Percentiles rank a stretch among this genome's conserved stretches.
phyloP scores from a whole-genome alignment of 2,797 vertebrate species.

The Pseudochromis fuscus region DNA sequence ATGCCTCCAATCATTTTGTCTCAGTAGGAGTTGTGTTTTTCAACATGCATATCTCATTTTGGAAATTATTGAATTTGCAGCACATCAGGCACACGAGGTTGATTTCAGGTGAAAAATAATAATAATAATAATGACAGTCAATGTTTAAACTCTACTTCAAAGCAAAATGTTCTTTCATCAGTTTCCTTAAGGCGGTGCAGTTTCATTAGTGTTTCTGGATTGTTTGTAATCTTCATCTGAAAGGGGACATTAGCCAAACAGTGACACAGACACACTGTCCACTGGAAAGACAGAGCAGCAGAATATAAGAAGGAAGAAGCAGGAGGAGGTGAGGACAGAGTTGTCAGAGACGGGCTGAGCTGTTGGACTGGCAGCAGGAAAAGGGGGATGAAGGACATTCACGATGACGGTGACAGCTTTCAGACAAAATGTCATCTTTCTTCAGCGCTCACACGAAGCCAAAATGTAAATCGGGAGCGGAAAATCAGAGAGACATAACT shows the following conservation, averaged over 20 bases:
- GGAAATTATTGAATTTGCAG: conserved; percentile 3
- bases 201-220: conserved; percentile 48
- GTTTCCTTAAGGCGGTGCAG: conserved; percentile 5
- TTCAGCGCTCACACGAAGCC: conserved; percentile 17
- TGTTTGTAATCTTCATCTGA: conserved; percentile 39
- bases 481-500: conserved; percentile 44
- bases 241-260: conserved; percentile 30
- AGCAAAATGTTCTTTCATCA: conserved; percentile 35
- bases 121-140: neutral
- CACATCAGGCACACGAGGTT: neutral
- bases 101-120: conserved; percentile 16
- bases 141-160: conserved; percentile 46
- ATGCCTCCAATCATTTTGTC: conserved; percentile 23
- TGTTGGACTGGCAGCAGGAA: conserved; percentile 19
- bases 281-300: neutral
- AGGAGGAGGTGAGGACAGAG: neutral
- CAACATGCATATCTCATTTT: conserved; percentile 19
- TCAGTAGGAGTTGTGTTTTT: conserved; percentile 33
- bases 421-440: conserved; percentile 46
- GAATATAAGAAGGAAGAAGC: neutral
- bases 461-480: conserved; percentile 15
- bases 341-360: neutral
- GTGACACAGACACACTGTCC: neutral
- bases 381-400: conserved; percentile 22
- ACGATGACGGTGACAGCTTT: conserved; percentile 29